Percentiles rank a stretch among this genome's conserved stretches.
Evolutionary conservation across 2,888 invertebrate species (phyloP).

Genomic region (Cristatella mucedo): DNA sequence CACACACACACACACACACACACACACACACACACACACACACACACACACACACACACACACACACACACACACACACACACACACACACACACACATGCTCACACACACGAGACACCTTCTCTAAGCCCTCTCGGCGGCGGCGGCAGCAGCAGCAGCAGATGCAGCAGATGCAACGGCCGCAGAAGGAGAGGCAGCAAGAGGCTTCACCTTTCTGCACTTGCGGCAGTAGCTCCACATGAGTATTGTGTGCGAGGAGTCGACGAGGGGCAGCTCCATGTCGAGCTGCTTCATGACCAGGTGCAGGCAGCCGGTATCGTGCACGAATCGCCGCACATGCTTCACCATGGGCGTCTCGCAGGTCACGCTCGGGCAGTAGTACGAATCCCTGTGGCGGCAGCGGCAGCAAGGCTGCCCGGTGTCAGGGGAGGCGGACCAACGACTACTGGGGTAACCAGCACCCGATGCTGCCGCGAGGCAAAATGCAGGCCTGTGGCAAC

Average conservation of each 20-base stretch:
- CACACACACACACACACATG: slow-evolving; percentile 9
- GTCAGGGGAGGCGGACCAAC: too few relatives aligned
- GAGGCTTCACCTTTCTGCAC: slow-evolving; percentile 42
- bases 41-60: slow-evolving; percentile 1
- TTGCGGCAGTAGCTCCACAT: slow-evolving; percentile 70
- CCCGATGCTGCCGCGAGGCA: too few relatives aligned
- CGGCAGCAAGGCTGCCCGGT: slow-evolving; percentile 14
- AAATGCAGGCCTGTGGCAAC: too few relatives aligned
- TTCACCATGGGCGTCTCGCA: slow-evolving; percentile 72
- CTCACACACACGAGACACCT: neutral
- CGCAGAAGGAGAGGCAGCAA: too few relatives aligned
- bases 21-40: slow-evolving; percentile 5
- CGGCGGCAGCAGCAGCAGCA: too few relatives aligned
- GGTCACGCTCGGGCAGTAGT: slow-evolving; percentile 60
- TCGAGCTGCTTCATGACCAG: slow-evolving; percentile 48
- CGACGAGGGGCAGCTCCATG: slow-evolving; percentile 38
- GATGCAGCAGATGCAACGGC: too few relatives aligned
- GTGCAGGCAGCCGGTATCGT: slow-evolving; percentile 65
- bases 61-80: slow-evolving; percentile 6
- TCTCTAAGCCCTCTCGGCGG: too few relatives aligned
- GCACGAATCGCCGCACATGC: slow-evolving; percentile 75
- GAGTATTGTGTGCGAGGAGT: slow-evolving; percentile 44
- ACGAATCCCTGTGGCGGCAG: slow-evolving; percentile 48
- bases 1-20: slow-evolving; percentile 4
- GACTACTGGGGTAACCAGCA: too few relatives aligned